Conservation (phyloP, 2,113 vertebrate genomes). For the Entomyzon cyanotis region DNA sequence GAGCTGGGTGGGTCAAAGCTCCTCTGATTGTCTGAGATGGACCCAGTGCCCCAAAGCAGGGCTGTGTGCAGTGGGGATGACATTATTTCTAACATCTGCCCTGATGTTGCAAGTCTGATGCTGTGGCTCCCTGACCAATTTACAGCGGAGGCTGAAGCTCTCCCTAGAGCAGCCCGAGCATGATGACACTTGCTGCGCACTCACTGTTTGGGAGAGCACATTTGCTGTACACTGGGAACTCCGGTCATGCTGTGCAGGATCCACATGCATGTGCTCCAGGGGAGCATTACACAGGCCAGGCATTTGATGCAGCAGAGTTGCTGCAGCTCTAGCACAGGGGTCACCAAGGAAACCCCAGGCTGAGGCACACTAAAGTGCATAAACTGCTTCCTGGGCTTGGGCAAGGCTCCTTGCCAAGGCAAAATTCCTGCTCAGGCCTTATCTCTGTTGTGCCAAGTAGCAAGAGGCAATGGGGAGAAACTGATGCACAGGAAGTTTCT, state of each 20-base stretch:
- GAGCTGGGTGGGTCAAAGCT: accelerated
- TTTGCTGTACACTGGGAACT: not conserved
- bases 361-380: accelerated
- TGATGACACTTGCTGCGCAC: accelerated
- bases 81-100: not conserved
- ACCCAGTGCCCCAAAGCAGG: accelerated
- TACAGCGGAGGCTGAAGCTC: not conserved
- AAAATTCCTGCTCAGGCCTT: not conserved
- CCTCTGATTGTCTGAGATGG: not conserved
- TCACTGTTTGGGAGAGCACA: accelerated
- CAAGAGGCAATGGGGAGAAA: not conserved
- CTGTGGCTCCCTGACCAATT: not conserved
- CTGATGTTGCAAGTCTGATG: not conserved
- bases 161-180: not conserved
- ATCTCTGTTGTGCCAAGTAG: not conserved
- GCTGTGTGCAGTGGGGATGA: not conserved
- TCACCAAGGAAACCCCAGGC: not conserved
- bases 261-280: accelerated
- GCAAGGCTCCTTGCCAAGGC: not conserved
- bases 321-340: accelerated
- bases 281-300: not conserved
- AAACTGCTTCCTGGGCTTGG: not conserved
- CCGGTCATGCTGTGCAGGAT: accelerated
- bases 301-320: not conserved
- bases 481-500: not conserved